Evolutionary conservation across 2,888 invertebrate genomes (phyloP).

Genomic region (Sesia apiformis): DNA sequence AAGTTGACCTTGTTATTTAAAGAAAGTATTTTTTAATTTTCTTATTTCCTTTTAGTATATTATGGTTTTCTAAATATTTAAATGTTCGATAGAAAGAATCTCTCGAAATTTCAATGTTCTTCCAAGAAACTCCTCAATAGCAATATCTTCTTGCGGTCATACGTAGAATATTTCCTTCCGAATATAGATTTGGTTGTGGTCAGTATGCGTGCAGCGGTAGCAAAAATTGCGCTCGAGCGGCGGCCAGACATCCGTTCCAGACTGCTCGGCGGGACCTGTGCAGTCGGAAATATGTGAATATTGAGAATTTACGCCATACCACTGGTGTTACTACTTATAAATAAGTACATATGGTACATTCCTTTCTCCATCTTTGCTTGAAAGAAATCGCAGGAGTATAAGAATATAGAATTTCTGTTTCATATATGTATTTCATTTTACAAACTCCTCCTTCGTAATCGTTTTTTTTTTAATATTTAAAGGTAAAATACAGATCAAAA

Average conservation of each 20-base stretch:
- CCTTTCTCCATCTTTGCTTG: too few species aligned
- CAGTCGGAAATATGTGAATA: not conserved
- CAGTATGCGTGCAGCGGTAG: conserved; percentile 10
- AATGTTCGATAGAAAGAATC: not conserved
- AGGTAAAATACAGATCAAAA: too few species aligned
- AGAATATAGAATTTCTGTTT: too few species aligned
- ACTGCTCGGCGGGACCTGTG: not conserved
- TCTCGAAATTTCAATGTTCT: not conserved
- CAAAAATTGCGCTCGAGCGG: conserved; percentile 14
- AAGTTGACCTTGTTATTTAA: not conserved
- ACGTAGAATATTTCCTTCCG: not conserved
- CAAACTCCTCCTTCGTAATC: too few species aligned
- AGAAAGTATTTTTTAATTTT: too few species aligned
- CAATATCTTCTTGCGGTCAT: not conserved
- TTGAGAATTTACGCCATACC: not conserved
- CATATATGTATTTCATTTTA: too few species aligned
- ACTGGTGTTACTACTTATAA: not conserved
- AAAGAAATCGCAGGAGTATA: too few species aligned
- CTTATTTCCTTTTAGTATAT: too few species aligned
- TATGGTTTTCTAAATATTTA: conserved; percentile 1
- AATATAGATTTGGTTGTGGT: conserved; percentile 7
- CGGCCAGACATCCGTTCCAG: conserved; percentile 3
- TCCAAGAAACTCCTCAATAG: not conserved
- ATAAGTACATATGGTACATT: too few species aligned
- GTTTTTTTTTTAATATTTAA: too few species aligned